Conservation (phyloP, 2,797 vertebrate species). For the Notamacropus eugenii region DNA sequence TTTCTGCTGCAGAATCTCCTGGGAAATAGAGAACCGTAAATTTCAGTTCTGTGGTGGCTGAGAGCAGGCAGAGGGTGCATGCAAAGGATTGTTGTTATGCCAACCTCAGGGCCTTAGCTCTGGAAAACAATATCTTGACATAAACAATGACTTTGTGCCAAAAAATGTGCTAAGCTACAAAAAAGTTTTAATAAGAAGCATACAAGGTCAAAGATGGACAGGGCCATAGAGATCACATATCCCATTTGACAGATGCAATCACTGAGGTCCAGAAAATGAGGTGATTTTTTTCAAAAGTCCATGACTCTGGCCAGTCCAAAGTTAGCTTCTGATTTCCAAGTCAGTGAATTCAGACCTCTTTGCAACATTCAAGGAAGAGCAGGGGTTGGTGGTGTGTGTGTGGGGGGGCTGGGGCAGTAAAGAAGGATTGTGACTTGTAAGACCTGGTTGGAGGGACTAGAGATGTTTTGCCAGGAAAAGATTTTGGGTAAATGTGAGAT, state of each 20-base stretch:
- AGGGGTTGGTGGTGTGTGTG: no score
- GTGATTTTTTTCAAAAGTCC: neutral
- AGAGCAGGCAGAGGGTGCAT: no score
- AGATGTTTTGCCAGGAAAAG: neutral
- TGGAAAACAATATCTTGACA: no score
- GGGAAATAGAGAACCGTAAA: no score
- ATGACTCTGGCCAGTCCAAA: neutral
- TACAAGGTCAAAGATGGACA: conserved; percentile 58
- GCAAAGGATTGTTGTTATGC: no score
- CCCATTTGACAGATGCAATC: conserved; percentile 65
- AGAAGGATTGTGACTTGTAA: neutral
- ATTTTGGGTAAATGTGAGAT: neutral
- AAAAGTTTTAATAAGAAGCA: neutral
- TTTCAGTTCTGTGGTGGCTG: no score
- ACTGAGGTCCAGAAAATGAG: neutral
- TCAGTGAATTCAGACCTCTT: neutral
- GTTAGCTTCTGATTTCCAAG: neutral
- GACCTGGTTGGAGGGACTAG: neutral
- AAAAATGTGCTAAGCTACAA: neutral
- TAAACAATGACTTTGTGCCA: neutral
- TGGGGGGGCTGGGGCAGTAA: neutral
- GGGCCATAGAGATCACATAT: neutral
- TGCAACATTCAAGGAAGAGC: neutral
- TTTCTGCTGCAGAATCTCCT: no score
- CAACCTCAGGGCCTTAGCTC: no score